Evolutionary conservation across 2,888 invertebrate species (phyloP).

Genomic region (Mesorhabditis sp.): DNA sequence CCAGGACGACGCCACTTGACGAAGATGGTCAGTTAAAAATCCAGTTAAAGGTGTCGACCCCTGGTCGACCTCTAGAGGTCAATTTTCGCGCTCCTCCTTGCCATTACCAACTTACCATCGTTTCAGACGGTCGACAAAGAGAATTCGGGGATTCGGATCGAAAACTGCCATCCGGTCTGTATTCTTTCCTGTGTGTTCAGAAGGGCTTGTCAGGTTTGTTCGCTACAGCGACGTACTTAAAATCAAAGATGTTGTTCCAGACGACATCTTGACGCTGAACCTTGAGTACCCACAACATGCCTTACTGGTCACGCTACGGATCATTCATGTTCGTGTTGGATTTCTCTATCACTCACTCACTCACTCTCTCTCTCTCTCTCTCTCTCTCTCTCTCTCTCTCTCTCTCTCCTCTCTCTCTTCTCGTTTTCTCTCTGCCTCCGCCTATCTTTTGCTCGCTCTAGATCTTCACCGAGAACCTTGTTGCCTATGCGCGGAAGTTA

Average conservation of each 20-base stretch:
- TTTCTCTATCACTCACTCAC: no score
- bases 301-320: background rate
- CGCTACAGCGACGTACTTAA: background rate
- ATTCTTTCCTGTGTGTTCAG: background rate
- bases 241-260: background rate
- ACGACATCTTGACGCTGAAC: background rate
- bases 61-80: no score
- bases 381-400: no score
- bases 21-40: background rate
- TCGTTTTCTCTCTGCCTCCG: no score
- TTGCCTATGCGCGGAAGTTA: constrained; percentile 2
- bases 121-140: background rate
- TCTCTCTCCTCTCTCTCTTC: no score
- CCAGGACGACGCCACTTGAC: constrained; percentile 1
- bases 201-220: background rate
- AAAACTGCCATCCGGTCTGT: background rate
- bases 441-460: background rate
- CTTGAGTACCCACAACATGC: constrained; percentile 2
- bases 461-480: constrained; percentile 2
- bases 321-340: background rate
- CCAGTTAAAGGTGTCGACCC: background rate
- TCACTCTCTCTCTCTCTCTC: no score
- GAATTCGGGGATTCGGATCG: background rate
- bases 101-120: no score
- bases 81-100: no score